phyloP scores from a whole-genome alignment of 2,113 vertebrate species.

The Turnix velox region DNA sequence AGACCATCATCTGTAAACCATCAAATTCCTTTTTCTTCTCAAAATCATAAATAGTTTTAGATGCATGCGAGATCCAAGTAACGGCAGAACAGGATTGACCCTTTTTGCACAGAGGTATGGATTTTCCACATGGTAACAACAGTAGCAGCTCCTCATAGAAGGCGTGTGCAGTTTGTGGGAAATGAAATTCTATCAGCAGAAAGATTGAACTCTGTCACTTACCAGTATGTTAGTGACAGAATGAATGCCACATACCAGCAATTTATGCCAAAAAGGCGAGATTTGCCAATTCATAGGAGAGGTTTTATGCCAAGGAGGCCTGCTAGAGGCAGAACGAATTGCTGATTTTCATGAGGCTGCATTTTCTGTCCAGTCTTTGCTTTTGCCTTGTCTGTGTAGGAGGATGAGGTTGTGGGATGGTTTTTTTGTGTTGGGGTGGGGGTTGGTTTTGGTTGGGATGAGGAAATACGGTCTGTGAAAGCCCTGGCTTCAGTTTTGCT shows the following conservation, averaged over 20 bases:
- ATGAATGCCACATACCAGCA: slow-evolving; percentile 4
- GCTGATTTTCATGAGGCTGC: slow-evolving; percentile 42
- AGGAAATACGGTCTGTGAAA: background rate
- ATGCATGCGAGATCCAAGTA: background rate
- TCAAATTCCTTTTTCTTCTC: slow-evolving; percentile 2
- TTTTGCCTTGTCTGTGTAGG: slow-evolving; percentile 9
- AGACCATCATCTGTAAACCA: background rate
- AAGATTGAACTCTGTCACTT: slow-evolving; percentile 18
- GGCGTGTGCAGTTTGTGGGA: background rate
- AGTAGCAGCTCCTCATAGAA: background rate
- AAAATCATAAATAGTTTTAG: background rate
- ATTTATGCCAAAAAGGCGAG: background rate
- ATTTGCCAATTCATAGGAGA: slow-evolving; percentile 32
- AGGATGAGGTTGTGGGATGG: background rate
- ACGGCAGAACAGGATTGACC: background rate
- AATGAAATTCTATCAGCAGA: slow-evolving; percentile 1
- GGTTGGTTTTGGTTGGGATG: background rate
- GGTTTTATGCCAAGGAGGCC: slow-evolving; percentile 18
- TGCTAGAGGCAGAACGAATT: slow-evolving; percentile 9
- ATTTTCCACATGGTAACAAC: background rate
- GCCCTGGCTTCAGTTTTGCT: background rate
- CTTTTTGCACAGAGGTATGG: background rate
- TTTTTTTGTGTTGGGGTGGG: background rate
- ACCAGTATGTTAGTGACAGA: background rate
- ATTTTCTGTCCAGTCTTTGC: slow-evolving; percentile 12